These are phyloP conservation scores for Cranoglanis bouderius DNA, from an alignment of 2,113 vertebrate genomes.

Conservation along the genomic window DNA sequence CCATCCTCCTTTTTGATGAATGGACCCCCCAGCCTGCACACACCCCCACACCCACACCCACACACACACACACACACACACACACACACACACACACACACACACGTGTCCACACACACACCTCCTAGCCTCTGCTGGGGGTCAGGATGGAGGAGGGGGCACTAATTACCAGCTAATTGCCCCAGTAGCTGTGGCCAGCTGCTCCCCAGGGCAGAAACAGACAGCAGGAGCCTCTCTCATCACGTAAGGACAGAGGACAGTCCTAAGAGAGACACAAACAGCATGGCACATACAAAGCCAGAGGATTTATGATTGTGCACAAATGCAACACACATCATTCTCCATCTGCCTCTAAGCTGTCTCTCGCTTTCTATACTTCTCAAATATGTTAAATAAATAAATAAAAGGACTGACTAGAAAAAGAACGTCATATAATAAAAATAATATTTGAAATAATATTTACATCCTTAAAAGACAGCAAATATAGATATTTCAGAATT, in stretches of 20 bases:
- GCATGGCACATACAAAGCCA: conserved; percentile 19
- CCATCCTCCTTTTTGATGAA: conserved; percentile 65
- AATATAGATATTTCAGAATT: not conserved
- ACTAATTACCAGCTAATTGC: conserved; percentile 74
- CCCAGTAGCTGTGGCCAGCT: conserved; percentile 71
- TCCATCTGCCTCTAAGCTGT: not conserved
- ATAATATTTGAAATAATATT: not conserved
- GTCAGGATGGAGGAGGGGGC: conserved; percentile 62
- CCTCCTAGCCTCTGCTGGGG: conserved; percentile 47
- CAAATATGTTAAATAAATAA: not conserved
- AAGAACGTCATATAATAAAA: not conserved
- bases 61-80: conserved; percentile 26
- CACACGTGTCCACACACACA: conserved; percentile 5
- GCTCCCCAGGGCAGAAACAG: conserved; percentile 62
- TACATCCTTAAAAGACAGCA: not conserved
- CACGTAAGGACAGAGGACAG: conserved; percentile 40
- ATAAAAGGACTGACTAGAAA: not conserved
- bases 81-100: conserved; percentile 8
- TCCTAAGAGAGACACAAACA: conserved; percentile 37
- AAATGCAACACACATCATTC: not conserved
- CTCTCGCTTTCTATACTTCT: not conserved
- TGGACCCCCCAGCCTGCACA: conserved; percentile 58
- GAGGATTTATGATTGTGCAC: conserved; percentile 25
- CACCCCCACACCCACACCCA: not conserved
- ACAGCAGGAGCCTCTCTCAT: conserved; percentile 61